Evolutionary conservation across 2,113 vertebrate genomes (phyloP), one percentile per base, ranked within the genome.

Genomic region (Dromiciops gliroides): DNA sequence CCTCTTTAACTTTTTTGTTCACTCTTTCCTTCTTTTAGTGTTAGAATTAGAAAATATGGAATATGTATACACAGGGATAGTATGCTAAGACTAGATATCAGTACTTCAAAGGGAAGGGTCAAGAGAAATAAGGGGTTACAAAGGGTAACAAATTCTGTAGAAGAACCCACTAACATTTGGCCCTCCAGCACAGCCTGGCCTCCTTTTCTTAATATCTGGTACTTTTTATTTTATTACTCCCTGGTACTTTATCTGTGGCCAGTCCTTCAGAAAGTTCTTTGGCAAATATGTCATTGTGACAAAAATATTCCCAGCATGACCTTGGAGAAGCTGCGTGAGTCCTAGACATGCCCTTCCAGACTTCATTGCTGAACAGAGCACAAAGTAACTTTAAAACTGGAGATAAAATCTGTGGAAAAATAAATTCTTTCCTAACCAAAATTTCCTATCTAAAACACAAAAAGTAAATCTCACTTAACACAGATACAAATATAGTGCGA

Each of bases 401-500:
- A 88, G 56, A 22, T 44, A 2, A 67, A 44, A 44, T 12, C 49
- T 49, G 5, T 10, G 10, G n/a, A 47, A 28, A 44, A 60, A 26
- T 48, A 50, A 23, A 44, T 49, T 31, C 25, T 47, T 8, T 26
- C 52, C 24, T 24, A 2, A 16, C 19, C 14, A 10, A 37, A 23
- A 11, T 50, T 56, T 48, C n/a, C 14, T 44, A 16, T 44, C 44
- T 44, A 83, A 83, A 83, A 83, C 67, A 44, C 16, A 83, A 83
- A 83, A 83, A 23, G n/a, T 44, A 44, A 83, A 44, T 83, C 44
- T 83, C n/a, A 44, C n/a, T 1, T 50, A n/a, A n/a, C 51, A 53
- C 51, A 53, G 37, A 0, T 16, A 19, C 75, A 31, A n/a, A 44
- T 0, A 0, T 56, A n/a, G 3, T n/a, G 0, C 0, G 3, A 51